phyloP scores from a whole-genome alignment of 2,888 invertebrate genomes.

The Calameuta idolon region DNA sequence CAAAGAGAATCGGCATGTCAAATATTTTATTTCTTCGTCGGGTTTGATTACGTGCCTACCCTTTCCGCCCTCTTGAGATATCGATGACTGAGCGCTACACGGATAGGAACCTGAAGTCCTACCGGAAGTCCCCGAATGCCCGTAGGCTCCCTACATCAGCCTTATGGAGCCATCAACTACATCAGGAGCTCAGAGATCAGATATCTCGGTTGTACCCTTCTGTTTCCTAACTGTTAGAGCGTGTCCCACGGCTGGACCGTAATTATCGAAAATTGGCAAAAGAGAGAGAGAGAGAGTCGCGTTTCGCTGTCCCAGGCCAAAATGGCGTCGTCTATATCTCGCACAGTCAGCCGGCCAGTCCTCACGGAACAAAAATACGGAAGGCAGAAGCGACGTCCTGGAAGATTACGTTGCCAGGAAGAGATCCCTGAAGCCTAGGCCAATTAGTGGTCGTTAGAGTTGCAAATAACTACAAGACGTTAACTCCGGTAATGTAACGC shows the following conservation, averaged over 20 bases:
- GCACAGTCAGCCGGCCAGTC: too few species aligned
- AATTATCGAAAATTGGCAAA: slow-evolving; percentile 1
- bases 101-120: too few species aligned
- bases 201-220: background rate
- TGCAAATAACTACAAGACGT: slow-evolving; percentile 51
- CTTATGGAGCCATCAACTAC: slow-evolving; percentile 19
- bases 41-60: slow-evolving; percentile 33
- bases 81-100: slow-evolving; percentile 27
- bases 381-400: too few species aligned
- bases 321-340: too few species aligned
- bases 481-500: slow-evolving; percentile 44
- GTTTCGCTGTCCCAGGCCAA: too few species aligned
- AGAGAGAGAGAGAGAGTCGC: background rate
- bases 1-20: too few species aligned
- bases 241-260: background rate
- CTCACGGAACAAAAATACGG: too few species aligned
- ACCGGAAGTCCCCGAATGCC: too few species aligned
- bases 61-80: slow-evolving; percentile 26
- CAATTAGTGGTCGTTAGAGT: slow-evolving; percentile 57
- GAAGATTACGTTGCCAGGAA: background rate
- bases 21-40: slow-evolving; percentile 26
- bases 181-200: background rate
- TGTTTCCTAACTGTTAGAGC: slow-evolving; percentile 1
- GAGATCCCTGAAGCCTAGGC: slow-evolving; percentile 31
- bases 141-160: background rate